Percentiles rank a stretch among this genome's conserved stretches.
Conservation (phyloP, 2,888 invertebrate genomes). For the Cosmopolites sordidus region DNA sequence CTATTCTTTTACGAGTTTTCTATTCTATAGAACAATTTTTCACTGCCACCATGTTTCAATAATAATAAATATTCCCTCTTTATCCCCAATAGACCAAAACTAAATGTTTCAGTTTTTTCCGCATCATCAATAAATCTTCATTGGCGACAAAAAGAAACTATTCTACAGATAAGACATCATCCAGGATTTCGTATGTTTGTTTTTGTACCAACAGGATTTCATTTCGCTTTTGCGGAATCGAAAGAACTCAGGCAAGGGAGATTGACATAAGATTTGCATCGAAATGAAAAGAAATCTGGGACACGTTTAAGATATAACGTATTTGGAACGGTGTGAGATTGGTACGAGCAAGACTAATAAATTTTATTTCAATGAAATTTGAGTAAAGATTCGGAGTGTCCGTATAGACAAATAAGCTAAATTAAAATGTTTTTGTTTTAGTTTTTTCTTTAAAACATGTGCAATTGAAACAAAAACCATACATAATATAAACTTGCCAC, state of each 20-base stretch:
- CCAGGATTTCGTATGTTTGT: conserved; percentile 16
- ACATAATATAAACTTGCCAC: too few species aligned
- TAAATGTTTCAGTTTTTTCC: neutral
- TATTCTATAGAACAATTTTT: too few species aligned
- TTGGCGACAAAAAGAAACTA: conserved; percentile 9
- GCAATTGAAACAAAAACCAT: too few species aligned
- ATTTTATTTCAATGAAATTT: neutral
- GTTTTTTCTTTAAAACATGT: too few species aligned
- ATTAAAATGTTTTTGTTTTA: too few species aligned
- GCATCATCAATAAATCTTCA: neutral
- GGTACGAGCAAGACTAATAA: neutral
- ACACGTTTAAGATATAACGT: conserved; percentile 6
- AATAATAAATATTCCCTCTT: too few species aligned
- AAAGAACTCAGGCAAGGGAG: conserved; percentile 8
- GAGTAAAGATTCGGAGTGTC: too few species aligned
- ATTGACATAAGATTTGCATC: conserved; percentile 24
- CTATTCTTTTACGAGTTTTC: too few species aligned
- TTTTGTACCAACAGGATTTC: conserved; percentile 18
- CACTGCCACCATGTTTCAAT: too few species aligned
- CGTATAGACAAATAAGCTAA: too few species aligned
- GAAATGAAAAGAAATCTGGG: conserved; percentile 21
- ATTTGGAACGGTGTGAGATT: neutral
- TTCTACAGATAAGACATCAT: conserved; percentile 15
- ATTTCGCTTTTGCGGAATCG: conserved; percentile 15
- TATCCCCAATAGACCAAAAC: neutral